These are phyloP conservation scores for Malthinus flaveolus DNA, from an alignment of 2,888 invertebrate genomes.

Conservation along the genomic window DNA sequence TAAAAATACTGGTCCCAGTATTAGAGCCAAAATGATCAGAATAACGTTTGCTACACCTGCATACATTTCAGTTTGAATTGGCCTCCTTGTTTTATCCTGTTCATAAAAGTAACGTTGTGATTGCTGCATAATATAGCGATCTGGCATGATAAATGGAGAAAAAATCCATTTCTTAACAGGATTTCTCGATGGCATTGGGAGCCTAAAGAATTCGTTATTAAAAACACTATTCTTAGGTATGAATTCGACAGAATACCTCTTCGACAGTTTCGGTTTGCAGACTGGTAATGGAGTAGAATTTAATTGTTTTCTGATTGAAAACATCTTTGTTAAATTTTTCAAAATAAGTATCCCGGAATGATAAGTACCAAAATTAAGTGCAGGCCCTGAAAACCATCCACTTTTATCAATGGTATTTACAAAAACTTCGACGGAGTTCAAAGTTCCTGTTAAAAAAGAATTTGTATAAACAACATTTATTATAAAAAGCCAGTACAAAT, in stretches of 20 bases:
- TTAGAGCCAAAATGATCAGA: constrained; percentile 60
- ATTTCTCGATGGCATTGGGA: neutral
- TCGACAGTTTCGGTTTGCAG: constrained; percentile 40
- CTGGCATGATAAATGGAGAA: constrained; percentile 79
- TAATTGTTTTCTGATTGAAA: constrained; percentile 54
- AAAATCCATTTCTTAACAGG: neutral
- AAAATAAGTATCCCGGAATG: constrained; percentile 82
- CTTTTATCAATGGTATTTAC: constrained; percentile 54
- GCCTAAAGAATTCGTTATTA: neutral
- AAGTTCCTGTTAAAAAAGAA: constrained; percentile 57
- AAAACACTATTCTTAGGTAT: too few relatives aligned
- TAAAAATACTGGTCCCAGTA: constrained; percentile 57
- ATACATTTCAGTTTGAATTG: constrained; percentile 79
- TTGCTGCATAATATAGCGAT: constrained; percentile 78
- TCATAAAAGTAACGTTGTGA: constrained; percentile 78
- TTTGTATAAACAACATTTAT: neutral
- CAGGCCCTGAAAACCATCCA: constrained; percentile 43
- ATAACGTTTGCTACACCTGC: constrained; percentile 48
- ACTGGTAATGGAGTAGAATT: constrained; percentile 66
- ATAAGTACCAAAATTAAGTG: constrained; percentile 87
- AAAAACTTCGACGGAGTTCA: constrained; percentile 80
- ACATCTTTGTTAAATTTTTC: constrained; percentile 64
- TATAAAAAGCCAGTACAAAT: constrained; percentile 9
- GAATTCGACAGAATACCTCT: neutral
- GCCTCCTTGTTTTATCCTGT: constrained; percentile 64